Evolutionary conservation across 1,140 invertebrate species (phyloP).

Genomic region (Lanistes nyassanus): DNA sequence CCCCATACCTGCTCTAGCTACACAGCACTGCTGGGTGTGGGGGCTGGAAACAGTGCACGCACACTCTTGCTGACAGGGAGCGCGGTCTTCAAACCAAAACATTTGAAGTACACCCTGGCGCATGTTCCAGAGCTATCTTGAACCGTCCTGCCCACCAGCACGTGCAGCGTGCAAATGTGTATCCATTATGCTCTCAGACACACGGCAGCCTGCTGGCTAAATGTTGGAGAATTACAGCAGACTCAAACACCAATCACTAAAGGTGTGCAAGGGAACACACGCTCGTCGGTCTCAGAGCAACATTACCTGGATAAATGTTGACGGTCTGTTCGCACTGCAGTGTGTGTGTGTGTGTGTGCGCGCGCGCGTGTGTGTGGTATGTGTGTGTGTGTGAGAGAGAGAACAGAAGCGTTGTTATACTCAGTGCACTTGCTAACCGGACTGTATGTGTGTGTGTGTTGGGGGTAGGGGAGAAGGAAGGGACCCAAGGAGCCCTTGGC

Average conservation of each 20-base stretch:
- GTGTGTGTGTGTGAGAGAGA: slow-evolving; percentile 1
- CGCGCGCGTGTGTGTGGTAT: slow-evolving; percentile 3
- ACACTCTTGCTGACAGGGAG: too few relatives aligned
- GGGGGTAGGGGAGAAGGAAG: background rate
- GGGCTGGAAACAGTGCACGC: too few relatives aligned
- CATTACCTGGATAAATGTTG: too few relatives aligned
- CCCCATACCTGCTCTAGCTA: too few relatives aligned
- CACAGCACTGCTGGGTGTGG: too few relatives aligned
- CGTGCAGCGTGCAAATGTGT: background rate
- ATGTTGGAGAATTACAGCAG: background rate
- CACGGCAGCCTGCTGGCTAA: background rate
- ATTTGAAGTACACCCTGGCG: too few relatives aligned
- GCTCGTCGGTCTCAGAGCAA: too few relatives aligned
- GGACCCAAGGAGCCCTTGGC: background rate
- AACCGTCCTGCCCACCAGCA: background rate
- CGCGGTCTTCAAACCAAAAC: too few relatives aligned
- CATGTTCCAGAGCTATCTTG: too few relatives aligned
- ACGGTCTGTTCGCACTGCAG: too few relatives aligned
- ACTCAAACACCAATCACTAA: background rate
- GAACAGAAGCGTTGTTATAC: too few relatives aligned
- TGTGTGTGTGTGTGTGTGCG: background rate
- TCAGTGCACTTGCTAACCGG: background rate
- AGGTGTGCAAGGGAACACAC: background rate
- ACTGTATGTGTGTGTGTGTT: slow-evolving; percentile 5
- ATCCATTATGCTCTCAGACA: background rate